Evolutionary conservation across 2,797 vertebrate genomes (phyloP), one percentile per base, ranked within the genome.

Genomic region (Epinephelus awoara): DNA sequence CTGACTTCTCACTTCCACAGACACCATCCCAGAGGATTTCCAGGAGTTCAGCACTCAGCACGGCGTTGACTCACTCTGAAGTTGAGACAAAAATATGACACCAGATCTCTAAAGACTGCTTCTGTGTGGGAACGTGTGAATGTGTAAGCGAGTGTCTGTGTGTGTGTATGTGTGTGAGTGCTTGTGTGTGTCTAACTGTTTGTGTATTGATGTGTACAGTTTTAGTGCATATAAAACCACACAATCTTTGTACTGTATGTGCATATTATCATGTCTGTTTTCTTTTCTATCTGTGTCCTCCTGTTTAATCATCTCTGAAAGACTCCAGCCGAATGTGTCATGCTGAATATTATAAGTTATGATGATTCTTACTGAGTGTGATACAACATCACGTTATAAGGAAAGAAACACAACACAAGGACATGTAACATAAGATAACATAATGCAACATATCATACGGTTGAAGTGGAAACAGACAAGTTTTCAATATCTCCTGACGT

Each of bases 11-110:
- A 86, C 91, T 59, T 91, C 89, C 54, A 78, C 96, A 99, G 98
- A 99, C 82, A 99, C 98, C 82, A 98, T 99, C 88, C 98, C 98
- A 23, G 97, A 98, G 72, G 98, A 99, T 88, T 99, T 99, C 82
- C 97, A 99, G 91, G 98, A 98, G 92, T 99, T 99, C 94, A 97
- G 96, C 91, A 95, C 96, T 87, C 97, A 98, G 94, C 96, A 96
- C 23, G 93, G 96, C 57, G 89, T 93, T 67, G 96, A 97, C 88
- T 92, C 96, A 66, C 95, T 94, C 94, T 97, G 94, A 93, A 81
- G 59, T n/a, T 18, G 2, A 50, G 23, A 47, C 15, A 19, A 69
- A 65, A 66, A 79, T 12, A 55, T 34, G 77, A 82, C 80, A 50
- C 49, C 69, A 61, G 57, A 71, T 82, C 82, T 80, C 19, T 49